These are phyloP conservation scores for Coranthus polyacanthus DNA, from an alignment of 2,797 vertebrate species.

Conservation along the genomic window DNA sequence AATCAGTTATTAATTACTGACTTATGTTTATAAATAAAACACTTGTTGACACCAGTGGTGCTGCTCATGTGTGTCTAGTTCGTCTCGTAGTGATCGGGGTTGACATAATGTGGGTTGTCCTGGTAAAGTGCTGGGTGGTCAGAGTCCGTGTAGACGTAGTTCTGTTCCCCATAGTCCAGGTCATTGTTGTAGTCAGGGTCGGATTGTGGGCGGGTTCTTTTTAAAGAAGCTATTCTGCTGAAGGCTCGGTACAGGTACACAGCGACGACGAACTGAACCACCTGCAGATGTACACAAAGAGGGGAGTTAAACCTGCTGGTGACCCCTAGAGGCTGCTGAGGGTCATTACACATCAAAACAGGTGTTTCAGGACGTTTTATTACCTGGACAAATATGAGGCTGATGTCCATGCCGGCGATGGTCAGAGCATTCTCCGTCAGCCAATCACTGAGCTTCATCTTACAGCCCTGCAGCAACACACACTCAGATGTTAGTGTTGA, in stretches of 20 bases:
- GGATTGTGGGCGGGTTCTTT: neutral
- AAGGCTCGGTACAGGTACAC: constrained; percentile 43
- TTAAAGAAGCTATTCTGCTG: constrained; percentile 9
- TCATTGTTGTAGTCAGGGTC: neutral
- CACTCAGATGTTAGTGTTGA: constrained; percentile 3
- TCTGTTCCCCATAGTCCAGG: neutral
- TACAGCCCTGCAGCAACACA: constrained; percentile 65
- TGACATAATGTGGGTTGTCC: neutral
- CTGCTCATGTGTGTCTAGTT: neutral
- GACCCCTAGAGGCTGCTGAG: neutral
- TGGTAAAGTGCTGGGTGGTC: neutral
- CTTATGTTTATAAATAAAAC: too few species aligned
- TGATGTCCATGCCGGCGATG: constrained; percentile 60
- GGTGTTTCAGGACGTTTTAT: neutral
- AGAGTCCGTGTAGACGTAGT: neutral
- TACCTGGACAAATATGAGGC: constrained; percentile 74
- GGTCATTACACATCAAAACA: neutral
- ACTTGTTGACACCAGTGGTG: too few species aligned
- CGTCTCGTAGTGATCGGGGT: neutral
- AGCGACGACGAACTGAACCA: constrained; percentile 51
- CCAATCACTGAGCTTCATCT: constrained; percentile 56
- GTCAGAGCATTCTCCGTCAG: constrained; percentile 64
- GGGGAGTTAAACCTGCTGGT: neutral
- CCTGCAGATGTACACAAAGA: constrained; percentile 42
- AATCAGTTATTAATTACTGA: too few species aligned